These are phyloP conservation scores for Folsomia manolachei DNA, from an alignment of 2,888 invertebrate species.

Conservation along the genomic window DNA sequence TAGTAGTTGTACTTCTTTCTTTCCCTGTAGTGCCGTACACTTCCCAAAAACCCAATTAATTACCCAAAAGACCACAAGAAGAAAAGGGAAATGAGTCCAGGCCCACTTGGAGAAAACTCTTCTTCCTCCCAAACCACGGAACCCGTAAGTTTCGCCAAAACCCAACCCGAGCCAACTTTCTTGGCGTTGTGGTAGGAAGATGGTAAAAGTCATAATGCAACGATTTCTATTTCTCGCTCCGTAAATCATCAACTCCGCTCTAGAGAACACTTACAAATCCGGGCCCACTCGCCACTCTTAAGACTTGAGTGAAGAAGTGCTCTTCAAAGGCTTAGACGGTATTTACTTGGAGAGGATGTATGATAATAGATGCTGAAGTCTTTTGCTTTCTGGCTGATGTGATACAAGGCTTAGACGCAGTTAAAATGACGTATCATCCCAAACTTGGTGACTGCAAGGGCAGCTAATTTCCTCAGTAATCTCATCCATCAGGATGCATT, in stretches of 20 bases:
- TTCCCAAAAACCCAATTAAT: too few relatives aligned
- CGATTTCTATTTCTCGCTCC: slow-evolving; percentile 7
- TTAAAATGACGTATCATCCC: slow-evolving; percentile 6
- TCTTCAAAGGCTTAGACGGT: too few relatives aligned
- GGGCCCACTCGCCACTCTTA: not conserved
- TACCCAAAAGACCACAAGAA: not conserved
- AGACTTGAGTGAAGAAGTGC: not conserved
- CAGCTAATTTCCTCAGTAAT: slow-evolving; percentile 20
- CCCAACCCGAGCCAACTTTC: slow-evolving; percentile 10
- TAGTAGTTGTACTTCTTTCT: too few relatives aligned
- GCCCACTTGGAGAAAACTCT: not conserved
- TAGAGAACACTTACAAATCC: not conserved
- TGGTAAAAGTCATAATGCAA: not conserved
- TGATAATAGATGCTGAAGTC: too few relatives aligned
- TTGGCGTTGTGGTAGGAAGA: slow-evolving; percentile 11
- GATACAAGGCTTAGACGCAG: not conserved
- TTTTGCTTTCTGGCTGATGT: not conserved
- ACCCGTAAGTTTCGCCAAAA: slow-evolving; percentile 4
- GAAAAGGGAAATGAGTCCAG: not conserved
- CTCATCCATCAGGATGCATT: slow-evolving; percentile 8
- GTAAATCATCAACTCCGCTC: slow-evolving; percentile 9
- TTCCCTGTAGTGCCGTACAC: too few relatives aligned
- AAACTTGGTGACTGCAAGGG: not conserved
- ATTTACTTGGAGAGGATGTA: too few relatives aligned
- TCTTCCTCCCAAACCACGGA: not conserved